Percentiles rank a stretch among this genome's conserved stretches.
Conservation (phyloP, 2,888 invertebrate genomes). For the Phrixothrix hirtus region DNA sequence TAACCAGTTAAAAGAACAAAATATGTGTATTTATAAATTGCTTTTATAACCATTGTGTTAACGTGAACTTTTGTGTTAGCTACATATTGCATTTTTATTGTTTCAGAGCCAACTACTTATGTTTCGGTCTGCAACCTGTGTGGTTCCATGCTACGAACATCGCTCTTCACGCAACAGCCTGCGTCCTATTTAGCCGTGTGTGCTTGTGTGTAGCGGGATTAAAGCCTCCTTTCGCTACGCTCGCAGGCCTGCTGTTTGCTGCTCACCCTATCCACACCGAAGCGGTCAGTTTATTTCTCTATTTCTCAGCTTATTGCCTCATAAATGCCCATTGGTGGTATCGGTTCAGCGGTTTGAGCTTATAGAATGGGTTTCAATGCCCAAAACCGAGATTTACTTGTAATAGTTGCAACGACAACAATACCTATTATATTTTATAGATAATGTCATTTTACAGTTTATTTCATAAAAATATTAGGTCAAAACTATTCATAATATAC, state of each 20-base stretch:
- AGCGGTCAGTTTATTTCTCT: constrained; percentile 68
- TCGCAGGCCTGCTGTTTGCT: constrained; percentile 78
- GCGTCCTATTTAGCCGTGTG: constrained; percentile 71
- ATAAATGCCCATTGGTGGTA: constrained; percentile 37
- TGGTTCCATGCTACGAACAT: constrained; percentile 85
- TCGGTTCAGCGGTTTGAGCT: constrained; percentile 28
- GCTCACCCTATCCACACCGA: constrained; percentile 89
- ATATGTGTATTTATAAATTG: constrained; percentile 12
- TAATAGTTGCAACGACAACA: no score
- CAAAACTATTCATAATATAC: no score
- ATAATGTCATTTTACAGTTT: not conserved
- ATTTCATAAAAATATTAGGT: no score
- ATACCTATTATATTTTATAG: no score
- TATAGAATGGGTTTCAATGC: constrained; percentile 6
- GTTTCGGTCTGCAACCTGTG: constrained; percentile 70
- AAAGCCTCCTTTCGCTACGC: constrained; percentile 69
- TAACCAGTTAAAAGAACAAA: constrained; percentile 7
- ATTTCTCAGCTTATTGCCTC: constrained; percentile 32
- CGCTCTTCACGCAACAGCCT: constrained; percentile 73
- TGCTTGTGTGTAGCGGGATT: constrained; percentile 70
- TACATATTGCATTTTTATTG: constrained; percentile 39
- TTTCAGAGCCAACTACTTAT: constrained; percentile 74
- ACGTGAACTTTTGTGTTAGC: constrained; percentile 10
- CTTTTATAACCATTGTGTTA: constrained; percentile 13
- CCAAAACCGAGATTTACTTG: not conserved